Percentiles rank a stretch among this genome's conserved stretches.
phyloP scores from a whole-genome alignment of 2,797 vertebrate species.

The Alfaro cultratus region DNA sequence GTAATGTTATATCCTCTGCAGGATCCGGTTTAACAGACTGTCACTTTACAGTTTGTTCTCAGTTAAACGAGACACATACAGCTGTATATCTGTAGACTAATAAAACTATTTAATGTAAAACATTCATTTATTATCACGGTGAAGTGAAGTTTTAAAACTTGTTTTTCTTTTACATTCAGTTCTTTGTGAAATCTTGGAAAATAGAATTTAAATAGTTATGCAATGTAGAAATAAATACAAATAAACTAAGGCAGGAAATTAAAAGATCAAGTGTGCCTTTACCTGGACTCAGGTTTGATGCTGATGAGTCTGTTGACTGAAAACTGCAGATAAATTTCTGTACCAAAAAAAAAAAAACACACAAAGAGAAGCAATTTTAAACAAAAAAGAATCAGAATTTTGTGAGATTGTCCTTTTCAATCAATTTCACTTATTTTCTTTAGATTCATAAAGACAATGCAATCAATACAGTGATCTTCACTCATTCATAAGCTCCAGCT shows the following conservation, averaged over 20 bases:
- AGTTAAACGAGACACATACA: not conserved
- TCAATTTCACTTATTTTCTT: not conserved
- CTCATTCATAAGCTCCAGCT: not conserved
- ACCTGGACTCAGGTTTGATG: conserved; percentile 98
- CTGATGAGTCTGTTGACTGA: conserved; percentile 94
- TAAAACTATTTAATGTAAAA: not conserved
- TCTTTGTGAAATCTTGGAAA: not conserved
- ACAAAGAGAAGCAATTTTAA: not conserved
- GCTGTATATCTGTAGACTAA: not conserved
- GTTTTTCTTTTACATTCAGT: not conserved
- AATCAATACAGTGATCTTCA: not conserved
- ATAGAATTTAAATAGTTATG: not conserved
- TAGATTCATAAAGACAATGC: not conserved
- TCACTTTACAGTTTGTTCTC: not conserved
- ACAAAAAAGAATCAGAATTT: not conserved
- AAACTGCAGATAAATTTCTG: conserved; percentile 96
- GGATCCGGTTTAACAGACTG: not conserved
- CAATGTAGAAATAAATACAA: not conserved
- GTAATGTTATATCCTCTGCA: not conserved
- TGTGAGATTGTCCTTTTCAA: not conserved
- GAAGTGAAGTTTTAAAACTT: not conserved
- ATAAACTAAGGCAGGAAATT: not conserved
- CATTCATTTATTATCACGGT: not conserved
- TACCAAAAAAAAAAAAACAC: not conserved
- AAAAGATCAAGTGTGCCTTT: conserved; percentile 23